phyloP scores from a whole-genome alignment of 2,797 vertebrate species.

The Rhinichthys osculus region DNA sequence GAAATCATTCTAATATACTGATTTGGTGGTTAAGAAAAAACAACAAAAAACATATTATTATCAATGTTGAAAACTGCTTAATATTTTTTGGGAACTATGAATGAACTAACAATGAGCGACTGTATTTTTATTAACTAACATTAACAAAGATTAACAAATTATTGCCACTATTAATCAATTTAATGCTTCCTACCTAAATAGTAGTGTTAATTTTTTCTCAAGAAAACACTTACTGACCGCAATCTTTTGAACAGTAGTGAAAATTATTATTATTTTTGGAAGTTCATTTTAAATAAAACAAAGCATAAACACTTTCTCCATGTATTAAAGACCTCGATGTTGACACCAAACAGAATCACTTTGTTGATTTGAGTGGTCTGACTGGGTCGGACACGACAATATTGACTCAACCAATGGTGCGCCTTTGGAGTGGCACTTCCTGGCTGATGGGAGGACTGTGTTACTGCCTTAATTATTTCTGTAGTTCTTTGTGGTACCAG shows the following conservation, averaged over 20 bases:
- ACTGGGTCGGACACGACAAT: neutral
- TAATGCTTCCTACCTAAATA: neutral
- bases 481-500: neutral
- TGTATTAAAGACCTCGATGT: neutral
- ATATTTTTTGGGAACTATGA: neutral
- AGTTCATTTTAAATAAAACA: neutral
- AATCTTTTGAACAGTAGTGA: neutral
- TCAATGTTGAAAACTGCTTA: neutral
- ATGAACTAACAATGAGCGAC: too few species aligned
- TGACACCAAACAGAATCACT: neutral
- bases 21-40: neutral
- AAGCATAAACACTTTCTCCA: neutral
- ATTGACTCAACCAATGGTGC: neutral
- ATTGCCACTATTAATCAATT: neutral
- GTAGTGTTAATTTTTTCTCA: neutral
- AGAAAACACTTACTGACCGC: neutral
- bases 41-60: neutral
- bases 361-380: neutral
- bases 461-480: neutral
- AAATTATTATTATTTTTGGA: neutral
- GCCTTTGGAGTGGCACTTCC: neutral
- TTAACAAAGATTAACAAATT: too few species aligned
- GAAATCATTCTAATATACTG: neutral
- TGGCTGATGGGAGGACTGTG: neutral
- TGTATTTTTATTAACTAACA: too few species aligned